phyloP scores from a whole-genome alignment of 2,797 vertebrate genomes.

The Helostoma temminkii region DNA sequence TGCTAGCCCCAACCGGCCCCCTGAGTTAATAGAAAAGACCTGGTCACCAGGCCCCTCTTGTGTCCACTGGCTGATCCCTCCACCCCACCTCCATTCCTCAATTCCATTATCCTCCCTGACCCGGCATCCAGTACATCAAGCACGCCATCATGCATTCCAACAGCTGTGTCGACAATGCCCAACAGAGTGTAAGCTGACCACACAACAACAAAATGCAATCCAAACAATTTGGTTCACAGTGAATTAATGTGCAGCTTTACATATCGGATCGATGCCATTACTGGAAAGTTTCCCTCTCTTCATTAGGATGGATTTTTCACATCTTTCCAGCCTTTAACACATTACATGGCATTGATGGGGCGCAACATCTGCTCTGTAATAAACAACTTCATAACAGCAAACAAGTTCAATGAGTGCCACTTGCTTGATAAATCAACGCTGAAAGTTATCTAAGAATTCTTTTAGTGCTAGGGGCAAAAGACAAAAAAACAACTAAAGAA shows the following conservation, averaged over 20 bases:
- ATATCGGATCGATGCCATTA: constrained; percentile 31
- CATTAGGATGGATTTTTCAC: constrained; percentile 41
- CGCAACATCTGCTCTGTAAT: constrained; percentile 48
- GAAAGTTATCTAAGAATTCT: constrained; percentile 71
- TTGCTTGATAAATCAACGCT: constrained; percentile 59
- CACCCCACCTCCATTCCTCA: constrained; percentile 65
- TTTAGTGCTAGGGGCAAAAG: constrained; percentile 44
- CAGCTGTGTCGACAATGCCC: constrained; percentile 49
- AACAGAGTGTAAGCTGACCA: constrained; percentile 1
- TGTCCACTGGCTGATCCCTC: constrained; percentile 61
- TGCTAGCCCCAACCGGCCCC: constrained; percentile 55
- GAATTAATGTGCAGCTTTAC: constrained; percentile 49
- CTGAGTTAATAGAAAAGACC: constrained; percentile 87
- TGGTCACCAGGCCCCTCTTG: constrained; percentile 70
- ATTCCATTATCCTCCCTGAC: constrained; percentile 82
- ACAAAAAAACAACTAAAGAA: constrained; percentile 29
- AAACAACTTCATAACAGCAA: constrained; percentile 44
- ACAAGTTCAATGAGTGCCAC: constrained; percentile 53
- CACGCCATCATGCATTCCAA: constrained; percentile 68
- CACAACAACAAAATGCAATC: constrained; percentile 22
- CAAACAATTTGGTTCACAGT: constrained; percentile 11
- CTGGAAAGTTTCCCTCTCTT: not conserved
- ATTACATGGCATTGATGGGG: constrained; percentile 26
- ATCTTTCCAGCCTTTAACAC: constrained; percentile 22
- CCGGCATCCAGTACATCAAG: constrained; percentile 75